Conservation (phyloP, 2,113 vertebrate genomes). For the Mus pahari region DNA sequence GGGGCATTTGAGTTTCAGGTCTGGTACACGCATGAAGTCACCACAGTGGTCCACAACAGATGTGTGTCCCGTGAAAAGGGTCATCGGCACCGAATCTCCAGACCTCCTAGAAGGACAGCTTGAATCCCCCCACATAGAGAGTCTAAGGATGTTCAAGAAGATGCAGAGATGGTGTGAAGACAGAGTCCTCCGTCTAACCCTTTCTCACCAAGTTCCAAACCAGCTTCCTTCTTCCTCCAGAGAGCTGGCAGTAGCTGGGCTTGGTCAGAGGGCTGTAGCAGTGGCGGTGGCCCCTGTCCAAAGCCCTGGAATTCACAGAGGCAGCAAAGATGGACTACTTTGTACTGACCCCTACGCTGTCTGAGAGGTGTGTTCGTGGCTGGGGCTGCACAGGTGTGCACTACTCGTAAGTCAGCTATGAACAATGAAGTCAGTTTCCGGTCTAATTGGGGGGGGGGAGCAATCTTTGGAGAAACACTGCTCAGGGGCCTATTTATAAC, state of each 20-base stretch:
- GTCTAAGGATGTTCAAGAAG: accelerated
- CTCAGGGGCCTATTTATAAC: too few relatives aligned
- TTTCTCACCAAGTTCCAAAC: too few relatives aligned
- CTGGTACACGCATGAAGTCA: too few relatives aligned
- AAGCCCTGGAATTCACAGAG: neutral
- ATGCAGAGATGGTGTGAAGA: accelerated
- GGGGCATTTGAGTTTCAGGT: accelerated
- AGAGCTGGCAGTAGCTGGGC: neutral
- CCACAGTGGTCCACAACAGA: accelerated
- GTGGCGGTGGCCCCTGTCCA: neutral
- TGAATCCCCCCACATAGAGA: accelerated
- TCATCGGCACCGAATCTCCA: accelerated
- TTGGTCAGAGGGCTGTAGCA: neutral
- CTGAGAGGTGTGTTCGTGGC: accelerated
- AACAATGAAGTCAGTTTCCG: neutral
- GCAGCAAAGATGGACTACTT: accelerated
- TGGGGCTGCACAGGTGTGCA: accelerated
- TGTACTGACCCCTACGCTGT: accelerated
- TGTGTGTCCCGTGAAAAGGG: accelerated
- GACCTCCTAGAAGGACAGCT: neutral
- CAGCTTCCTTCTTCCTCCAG: neutral
- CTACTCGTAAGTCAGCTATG: accelerated
- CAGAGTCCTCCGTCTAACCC: neutral
- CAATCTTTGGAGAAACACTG: neutral
- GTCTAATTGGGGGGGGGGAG: neutral